Base-by-base conservation (phyloP, 2,888 invertebrate species). In the Drosophila austrosaltans region DNA sequence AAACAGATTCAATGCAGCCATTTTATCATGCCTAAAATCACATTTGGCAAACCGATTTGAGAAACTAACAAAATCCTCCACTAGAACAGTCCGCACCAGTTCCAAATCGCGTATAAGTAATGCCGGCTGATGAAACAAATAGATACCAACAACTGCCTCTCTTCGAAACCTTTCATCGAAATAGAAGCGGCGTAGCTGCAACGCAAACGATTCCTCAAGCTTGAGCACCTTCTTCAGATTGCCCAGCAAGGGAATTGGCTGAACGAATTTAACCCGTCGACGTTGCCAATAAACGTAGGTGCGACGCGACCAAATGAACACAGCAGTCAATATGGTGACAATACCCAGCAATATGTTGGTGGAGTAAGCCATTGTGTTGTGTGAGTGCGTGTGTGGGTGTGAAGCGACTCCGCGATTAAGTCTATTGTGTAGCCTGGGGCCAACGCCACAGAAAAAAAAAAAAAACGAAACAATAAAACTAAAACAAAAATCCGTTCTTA, bases 11-110 rank as follows among this genome's bases (percentile, higher is more conserved):
- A 92, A 78, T 1, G 89, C 89, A n/a, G 93, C 93, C 44, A 93
- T 72, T 10, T 88, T 85, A 74, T 93, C 94, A 0, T 75, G 63
- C 8, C 90, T 82, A 39, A 83, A 75, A 32, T 93, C 91, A 2
- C 87, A 89, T 39, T 85, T 76, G 39, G 91, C 79, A 70, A 91
- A 91, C 0, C 92, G 86, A 70, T 90, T 87, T 0, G 90, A 80
- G 78, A 93, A 93, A 56, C 90, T 90, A 10, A 91, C 91, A 66
- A 93, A 93, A 66, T 94, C 93, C 63, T 93, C 93, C 10, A 93
- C 85, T 8, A 93, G 78, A 1, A 93, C 81, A 12, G 91, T 89
- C 59, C 93, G 93, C 2, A 93, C 89, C 28, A 93, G 75, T 20
- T 92, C 92, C 0, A 92, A 92, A 70, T 93, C 93, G 12, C 93